Conservation (phyloP, 2,113 vertebrate genomes). For the Sinocyclocheilus anshuiensis region DNA sequence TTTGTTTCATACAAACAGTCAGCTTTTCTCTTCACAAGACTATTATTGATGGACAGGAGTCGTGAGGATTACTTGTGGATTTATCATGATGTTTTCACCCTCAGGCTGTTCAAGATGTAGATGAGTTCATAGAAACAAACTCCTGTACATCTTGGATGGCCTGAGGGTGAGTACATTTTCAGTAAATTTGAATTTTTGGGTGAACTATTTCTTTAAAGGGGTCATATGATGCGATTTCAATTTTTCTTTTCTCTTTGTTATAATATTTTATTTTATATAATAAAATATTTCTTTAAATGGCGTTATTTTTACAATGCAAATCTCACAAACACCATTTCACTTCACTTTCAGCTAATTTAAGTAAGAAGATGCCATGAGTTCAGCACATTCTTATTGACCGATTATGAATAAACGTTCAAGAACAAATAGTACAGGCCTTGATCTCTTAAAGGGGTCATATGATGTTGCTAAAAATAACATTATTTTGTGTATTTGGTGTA, state of each 20-base stretch:
- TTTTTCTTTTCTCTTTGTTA: too few relatives aligned
- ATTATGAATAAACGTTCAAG: not conserved
- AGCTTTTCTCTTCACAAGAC: not conserved
- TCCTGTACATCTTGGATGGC: not conserved
- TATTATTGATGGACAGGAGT: not conserved
- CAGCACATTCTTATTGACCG: not conserved
- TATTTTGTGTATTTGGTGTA: too few relatives aligned
- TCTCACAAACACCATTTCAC: not conserved
- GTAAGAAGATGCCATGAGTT: not conserved
- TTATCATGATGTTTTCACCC: not conserved
- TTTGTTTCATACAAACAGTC: not conserved
- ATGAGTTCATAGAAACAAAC: not conserved
- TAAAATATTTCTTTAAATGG: not conserved
- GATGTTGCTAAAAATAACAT: too few relatives aligned
- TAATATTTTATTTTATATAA: too few relatives aligned
- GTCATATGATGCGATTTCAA: too few relatives aligned
- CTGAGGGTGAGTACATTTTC: not conserved
- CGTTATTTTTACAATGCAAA: not conserved
- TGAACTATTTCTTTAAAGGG: not conserved
- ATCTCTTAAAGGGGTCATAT: not conserved
- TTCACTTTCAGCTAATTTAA: not conserved
- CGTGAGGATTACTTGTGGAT: not conserved
- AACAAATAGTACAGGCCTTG: not conserved
- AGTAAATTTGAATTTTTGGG: not conserved
- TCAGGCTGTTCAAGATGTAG: not conserved